Percentiles rank a stretch among this genome's conserved stretches.
phyloP scores from a whole-genome alignment of 1,140 invertebrate species.

The Drosophila subobscura region DNA sequence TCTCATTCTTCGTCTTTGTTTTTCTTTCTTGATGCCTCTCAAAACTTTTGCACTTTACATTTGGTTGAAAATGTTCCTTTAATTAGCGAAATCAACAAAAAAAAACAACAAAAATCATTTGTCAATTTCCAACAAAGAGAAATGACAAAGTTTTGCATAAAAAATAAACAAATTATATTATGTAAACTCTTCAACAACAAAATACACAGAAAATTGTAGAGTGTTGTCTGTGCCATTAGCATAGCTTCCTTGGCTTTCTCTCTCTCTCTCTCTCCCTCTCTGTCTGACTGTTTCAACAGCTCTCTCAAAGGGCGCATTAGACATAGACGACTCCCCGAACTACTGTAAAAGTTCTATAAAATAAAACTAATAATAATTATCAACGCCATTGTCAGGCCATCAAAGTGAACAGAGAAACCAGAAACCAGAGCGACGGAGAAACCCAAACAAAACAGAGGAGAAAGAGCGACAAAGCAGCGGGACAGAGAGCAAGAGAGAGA shows the following conservation, averaged over 20 bases:
- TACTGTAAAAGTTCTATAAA: constrained; percentile 70
- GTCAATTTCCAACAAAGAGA: constrained; percentile 11
- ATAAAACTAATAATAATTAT: constrained; percentile 81
- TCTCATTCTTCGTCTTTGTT: neutral
- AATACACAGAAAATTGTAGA: neutral
- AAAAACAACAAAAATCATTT: constrained; percentile 41
- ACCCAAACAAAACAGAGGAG: constrained; percentile 27
- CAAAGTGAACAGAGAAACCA: constrained; percentile 33
- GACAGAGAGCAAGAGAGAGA: constrained; percentile 14
- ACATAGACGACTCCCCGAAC: constrained; percentile 50
- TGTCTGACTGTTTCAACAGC: neutral
- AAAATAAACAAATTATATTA: constrained; percentile 27
- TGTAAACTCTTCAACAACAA: constrained; percentile 40
- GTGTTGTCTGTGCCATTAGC: too few species aligned
- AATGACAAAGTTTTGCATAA: constrained; percentile 10
- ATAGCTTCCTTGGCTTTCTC: too few species aligned
- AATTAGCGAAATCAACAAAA: constrained; percentile 39
- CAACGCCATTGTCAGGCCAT: constrained; percentile 74
- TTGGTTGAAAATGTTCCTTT: constrained; percentile 27
- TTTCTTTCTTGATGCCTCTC: neutral
- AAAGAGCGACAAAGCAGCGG: constrained; percentile 24
- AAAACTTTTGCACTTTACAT: neutral
- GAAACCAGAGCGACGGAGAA: constrained; percentile 19
- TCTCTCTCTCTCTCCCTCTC: too few species aligned
- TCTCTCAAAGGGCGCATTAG: constrained; percentile 37